Conservation (phyloP, 2,113 vertebrate genomes). For the Paralichthys olivaceus region DNA sequence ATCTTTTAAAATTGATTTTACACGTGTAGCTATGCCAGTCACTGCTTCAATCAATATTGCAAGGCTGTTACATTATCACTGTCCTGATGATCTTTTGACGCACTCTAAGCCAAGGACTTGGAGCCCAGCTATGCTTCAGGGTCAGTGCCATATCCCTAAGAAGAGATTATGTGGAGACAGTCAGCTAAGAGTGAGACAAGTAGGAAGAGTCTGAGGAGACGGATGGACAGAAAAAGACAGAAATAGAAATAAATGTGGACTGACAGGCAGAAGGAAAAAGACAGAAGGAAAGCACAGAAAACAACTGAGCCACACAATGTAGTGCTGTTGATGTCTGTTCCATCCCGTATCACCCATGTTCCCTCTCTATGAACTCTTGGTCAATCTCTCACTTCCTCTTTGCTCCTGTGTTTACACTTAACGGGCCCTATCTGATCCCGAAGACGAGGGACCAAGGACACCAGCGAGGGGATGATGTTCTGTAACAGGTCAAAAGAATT, state of each 20-base stretch:
- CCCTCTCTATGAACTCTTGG: neutral
- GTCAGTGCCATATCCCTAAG: slow-evolving; percentile 9
- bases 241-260: neutral
- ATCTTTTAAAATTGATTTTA: neutral
- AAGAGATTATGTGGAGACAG: slow-evolving; percentile 22
- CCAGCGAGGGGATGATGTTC: slow-evolving; percentile 16
- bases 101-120: neutral
- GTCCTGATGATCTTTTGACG: slow-evolving; percentile 2
- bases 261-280: neutral
- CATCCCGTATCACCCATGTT: neutral
- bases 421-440: neutral
- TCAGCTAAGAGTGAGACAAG: slow-evolving; percentile 1
- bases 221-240: slow-evolving; percentile 12
- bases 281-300: neutral
- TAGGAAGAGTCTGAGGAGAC: slow-evolving; percentile 2
- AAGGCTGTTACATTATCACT: neutral
- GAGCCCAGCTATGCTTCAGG: slow-evolving; percentile 27
- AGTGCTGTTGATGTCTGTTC: neutral
- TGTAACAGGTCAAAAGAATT: slow-evolving; percentile 4
- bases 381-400: neutral
- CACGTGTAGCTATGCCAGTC: neutral
- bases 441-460: slow-evolving; percentile 28
- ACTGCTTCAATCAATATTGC: neutral
- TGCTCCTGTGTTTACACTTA: slow-evolving; percentile 3
- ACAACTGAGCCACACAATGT: neutral